Evolutionary conservation across 2,113 vertebrate genomes (phyloP), one percentile per base, ranked within the genome.

Genomic region (Brachyhypopomus occidentalis): DNA sequence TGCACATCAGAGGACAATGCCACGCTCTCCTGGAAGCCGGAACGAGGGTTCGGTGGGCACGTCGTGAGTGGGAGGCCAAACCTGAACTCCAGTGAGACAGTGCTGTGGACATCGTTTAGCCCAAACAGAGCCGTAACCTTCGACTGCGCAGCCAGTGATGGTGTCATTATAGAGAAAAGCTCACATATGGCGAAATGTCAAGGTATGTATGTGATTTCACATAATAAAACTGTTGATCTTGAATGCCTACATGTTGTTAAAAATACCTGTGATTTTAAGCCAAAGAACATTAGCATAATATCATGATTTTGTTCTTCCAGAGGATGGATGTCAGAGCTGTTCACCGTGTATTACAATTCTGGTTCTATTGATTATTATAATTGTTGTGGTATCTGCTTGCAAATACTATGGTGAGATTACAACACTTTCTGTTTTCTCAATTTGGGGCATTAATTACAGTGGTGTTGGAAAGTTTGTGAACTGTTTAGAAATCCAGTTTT

Each of bases 111-210:
- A 9, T 66, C 34, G 25, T 83, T 80, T 30, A 72, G 27, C 3
- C 4, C 27, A 1, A 55, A 22, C 60, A 55, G 0, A 1, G 0
- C 0, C 0, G 22, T 59, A 0, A 2, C 16, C 0, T 64, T 91
- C 23, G 89, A 12, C 63, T 93, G 92, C 77, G 86, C 0, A n/a
- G 64, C 85, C 52, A 84, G 7, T 3, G 82, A 9, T 5, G 4
- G 30, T 0, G 22, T 0, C 0, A 82, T 84, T 1, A 27, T 0
- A 0, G 0, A 0, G 4, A 72, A 70, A 0, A 7, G 0, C 0
- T 0, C 0, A 0, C 0, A 72, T 30, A 71, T 1, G 0, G 0
- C 0, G 6, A 4, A 17, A 2, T 91, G 87, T 63, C 0, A 48
- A 0, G 83, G 87, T 90, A 78, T 79, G 75, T 25, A 20, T 41